Percentiles rank a stretch among this genome's conserved stretches.
These are phyloP conservation scores for Manis crassicaudata DNA, from an alignment of 2,797 vertebrate species.

Conservation along the genomic window DNA sequence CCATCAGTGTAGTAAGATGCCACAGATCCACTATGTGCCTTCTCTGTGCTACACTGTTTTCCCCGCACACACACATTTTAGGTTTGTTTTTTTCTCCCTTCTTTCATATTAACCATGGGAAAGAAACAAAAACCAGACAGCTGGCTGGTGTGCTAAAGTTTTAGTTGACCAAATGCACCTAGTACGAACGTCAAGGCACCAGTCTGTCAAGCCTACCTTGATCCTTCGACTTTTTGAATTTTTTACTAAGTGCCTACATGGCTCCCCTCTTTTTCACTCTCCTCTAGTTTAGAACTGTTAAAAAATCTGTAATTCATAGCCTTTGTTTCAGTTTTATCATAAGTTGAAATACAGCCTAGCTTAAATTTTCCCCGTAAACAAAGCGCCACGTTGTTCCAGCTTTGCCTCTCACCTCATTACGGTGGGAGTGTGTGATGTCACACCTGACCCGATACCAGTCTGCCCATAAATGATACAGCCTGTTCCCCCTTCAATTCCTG, in stretches of 20 bases:
- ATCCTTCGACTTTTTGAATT: constrained; percentile 75
- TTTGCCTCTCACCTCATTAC: constrained; percentile 89
- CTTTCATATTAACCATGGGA: constrained; percentile 13
- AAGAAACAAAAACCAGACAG: constrained; percentile 24
- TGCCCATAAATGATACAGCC: constrained; percentile 91
- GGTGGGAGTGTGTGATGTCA: constrained; percentile 88
- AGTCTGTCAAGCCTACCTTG: constrained; percentile 71
- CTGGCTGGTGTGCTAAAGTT: background rate
- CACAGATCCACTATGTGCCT: too few species aligned
- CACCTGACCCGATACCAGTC: constrained; percentile 87
- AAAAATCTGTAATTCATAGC: constrained; percentile 79
- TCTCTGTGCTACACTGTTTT: too few species aligned
- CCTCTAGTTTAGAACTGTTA: constrained; percentile 55
- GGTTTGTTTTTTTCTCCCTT: background rate
- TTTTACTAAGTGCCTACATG: constrained; percentile 77
- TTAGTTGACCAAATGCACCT: background rate
- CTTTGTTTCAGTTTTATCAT: constrained; percentile 85
- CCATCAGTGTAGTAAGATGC: too few species aligned
- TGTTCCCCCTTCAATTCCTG: constrained; percentile 90
- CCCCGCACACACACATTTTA: background rate
- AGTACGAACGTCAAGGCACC: constrained; percentile 60
- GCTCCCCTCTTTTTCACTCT: background rate
- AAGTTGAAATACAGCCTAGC: constrained; percentile 82
- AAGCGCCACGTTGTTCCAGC: constrained; percentile 86
- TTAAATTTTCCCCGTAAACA: constrained; percentile 88